Evolutionary conservation across 2,113 vertebrate genomes (phyloP).

Genomic region (Hystrix cristata): DNA sequence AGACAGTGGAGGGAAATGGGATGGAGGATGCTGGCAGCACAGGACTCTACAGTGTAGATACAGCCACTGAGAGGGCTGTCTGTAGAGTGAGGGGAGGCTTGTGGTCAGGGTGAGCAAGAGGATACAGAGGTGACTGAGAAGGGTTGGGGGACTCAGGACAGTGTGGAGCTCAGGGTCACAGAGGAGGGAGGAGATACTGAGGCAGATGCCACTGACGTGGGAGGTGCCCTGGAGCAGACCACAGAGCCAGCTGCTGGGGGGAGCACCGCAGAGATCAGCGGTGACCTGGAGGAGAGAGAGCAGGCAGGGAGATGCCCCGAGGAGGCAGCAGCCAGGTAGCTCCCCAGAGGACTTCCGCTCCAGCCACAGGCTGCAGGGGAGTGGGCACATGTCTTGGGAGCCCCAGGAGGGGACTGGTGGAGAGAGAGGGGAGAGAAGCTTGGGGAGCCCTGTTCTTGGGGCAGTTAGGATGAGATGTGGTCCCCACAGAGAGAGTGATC

Average conservation of each 20-base stretch:
- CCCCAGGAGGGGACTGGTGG: neutral
- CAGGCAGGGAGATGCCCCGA: neutral
- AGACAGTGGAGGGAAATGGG: rapidly evolving
- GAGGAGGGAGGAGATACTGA: no score
- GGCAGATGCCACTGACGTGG: neutral
- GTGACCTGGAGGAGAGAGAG: neutral
- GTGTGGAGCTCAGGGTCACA: neutral
- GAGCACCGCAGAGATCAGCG: no score
- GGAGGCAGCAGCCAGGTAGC: neutral
- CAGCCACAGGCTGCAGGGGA: neutral
- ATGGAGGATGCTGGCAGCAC: neutral
- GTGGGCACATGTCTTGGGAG: neutral
- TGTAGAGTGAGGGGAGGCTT: neutral
- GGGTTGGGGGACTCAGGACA: neutral
- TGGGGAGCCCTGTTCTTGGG: neutral
- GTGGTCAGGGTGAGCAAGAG: neutral
- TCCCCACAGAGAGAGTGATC: rapidly evolving
- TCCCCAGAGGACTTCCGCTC: neutral
- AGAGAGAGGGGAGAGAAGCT: neutral
- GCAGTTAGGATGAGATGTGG: neutral
- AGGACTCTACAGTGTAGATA: neutral
- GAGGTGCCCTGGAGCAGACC: rapidly evolving
- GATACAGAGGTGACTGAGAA: no score
- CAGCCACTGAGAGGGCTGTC: no score
- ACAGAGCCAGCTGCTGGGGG: neutral